These are phyloP conservation scores for Blennius ocellaris DNA, from an alignment of 2,113 vertebrate genomes.

Conservation along the genomic window DNA sequence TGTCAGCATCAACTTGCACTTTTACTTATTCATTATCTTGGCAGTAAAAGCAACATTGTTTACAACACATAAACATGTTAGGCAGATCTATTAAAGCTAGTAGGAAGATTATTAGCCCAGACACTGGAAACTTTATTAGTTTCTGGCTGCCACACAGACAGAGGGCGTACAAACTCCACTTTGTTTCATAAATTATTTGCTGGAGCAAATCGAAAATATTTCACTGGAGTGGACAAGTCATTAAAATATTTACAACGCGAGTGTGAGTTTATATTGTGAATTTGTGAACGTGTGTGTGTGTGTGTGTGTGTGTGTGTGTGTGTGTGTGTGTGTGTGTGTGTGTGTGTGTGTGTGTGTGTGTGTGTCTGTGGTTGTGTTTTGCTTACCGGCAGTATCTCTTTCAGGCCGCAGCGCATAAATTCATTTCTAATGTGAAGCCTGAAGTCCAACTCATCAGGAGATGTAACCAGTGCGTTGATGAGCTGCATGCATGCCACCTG, in stretches of 20 bases:
- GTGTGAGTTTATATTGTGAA: conserved; percentile 31
- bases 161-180: conserved; percentile 64
- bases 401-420: conserved; percentile 98
- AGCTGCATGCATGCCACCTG: conserved; percentile 99
- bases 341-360: conserved; percentile 13
- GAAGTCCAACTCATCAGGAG: conserved; percentile 98
- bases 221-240: conserved; percentile 80
- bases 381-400: conserved; percentile 95
- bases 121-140: conserved; percentile 59
- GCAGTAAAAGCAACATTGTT: conserved; percentile 44
- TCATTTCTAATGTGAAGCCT: conserved; percentile 99
- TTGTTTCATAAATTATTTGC: conserved; percentile 78
- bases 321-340: conserved; percentile 30
- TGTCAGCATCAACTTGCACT: conserved; percentile 13
- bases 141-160: conserved; percentile 61
- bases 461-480: conserved; percentile 98
- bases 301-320: conserved; percentile 6
- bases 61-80: conserved; percentile 59
- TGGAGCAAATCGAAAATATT: conserved; percentile 76
- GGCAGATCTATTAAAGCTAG: conserved; percentile 50
- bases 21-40: conserved; percentile 55
- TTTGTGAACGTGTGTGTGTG: background rate
- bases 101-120: conserved; percentile 54
- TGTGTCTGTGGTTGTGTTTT: no score
- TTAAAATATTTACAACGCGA: conserved; percentile 84